Base-by-base conservation (phyloP, 2,888 invertebrate genomes). In the Lasius fuliginosus region DNA sequence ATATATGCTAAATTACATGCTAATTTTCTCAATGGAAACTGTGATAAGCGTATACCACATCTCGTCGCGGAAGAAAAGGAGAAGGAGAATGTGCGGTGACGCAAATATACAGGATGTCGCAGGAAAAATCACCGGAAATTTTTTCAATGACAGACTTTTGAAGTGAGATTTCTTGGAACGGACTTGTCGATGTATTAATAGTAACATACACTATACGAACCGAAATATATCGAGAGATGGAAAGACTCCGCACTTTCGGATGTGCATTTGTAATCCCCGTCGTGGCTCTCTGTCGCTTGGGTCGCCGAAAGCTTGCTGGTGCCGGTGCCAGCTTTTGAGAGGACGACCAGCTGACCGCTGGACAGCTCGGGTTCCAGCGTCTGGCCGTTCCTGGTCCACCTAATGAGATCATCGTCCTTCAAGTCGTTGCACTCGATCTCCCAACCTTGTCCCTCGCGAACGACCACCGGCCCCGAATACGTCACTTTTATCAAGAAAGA, bases 251-350 rank as follows among this genome's bases (percentile, higher is more conserved):
- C 73, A 85, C 82, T 89, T 65, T 85, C 89, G 42, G 90, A 76
- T n/a, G 90, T 88, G 90, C 95, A 95, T 85, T 91, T 93, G 92
- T 95, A 95, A 83, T 89, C 88, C 62, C 94, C 95, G 56, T 92
- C 92, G 87, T 95, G 94, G 67, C 46, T 90, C 62, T 92, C 93
- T 56, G 87, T 92, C 30, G 93, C 94, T 75, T 89, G 85, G 46
- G 65, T 82, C 27, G 92, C 91, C 68, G 81, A 81, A 27, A 92
- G 86, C 27, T 83, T 88, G 85, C 92, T 92, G 62, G 64, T 89
- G 36, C 89, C 88, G n/a, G 86, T 84, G 42, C 84, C 88, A 12
- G 30, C 42, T 36, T 84, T 87, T 68, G 89, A 88, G 36, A 79
- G 27, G 46, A 92, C 91, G 6, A 84, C 79, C 68, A 94, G 86